Evolutionary conservation across 64 coral and sea anemone genomes (phyloP).

Genomic region (Montipora foliosa): DNA sequence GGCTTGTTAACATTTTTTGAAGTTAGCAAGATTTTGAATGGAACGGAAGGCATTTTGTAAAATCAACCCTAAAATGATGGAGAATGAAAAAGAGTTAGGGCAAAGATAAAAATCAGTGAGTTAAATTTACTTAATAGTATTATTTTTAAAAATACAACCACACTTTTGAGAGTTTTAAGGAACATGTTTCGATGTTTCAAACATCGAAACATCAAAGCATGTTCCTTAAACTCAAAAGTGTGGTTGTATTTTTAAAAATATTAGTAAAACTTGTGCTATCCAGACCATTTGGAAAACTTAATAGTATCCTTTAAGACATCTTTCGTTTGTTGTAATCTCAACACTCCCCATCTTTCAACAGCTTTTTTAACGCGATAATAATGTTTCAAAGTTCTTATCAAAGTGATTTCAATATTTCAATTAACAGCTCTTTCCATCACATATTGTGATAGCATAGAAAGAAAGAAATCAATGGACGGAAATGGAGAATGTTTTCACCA

Average conservation of each 20-base stretch:
- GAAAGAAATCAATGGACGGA: neutral
- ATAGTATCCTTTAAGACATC: neutral
- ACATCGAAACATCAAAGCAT: too few relatives aligned
- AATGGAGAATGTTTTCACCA: neutral
- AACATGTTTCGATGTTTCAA: too few relatives aligned
- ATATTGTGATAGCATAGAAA: neutral
- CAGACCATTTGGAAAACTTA: too few relatives aligned
- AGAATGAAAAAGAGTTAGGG: neutral
- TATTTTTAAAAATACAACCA: too few relatives aligned
- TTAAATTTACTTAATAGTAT: too few relatives aligned
- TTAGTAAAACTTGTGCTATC: too few relatives aligned
- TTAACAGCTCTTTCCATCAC: neutral
- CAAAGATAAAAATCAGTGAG: constrained; percentile 27
- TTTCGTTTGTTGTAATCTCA: neutral
- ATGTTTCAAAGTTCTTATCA: constrained; percentile 7
- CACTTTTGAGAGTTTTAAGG: too few relatives aligned
- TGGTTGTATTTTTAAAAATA: too few relatives aligned
- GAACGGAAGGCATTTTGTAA: neutral
- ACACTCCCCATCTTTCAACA: neutral
- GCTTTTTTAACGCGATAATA: constrained; percentile 5
- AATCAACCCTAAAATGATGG: neutral
- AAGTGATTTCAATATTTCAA: constrained; percentile 42
- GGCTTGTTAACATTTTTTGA: neutral
- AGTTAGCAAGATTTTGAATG: too few relatives aligned
- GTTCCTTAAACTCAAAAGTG: too few relatives aligned